Percentiles rank a stretch among this genome's conserved stretches.
Conservation (phyloP, 1,140 invertebrate genomes). For the Carcinoscorpius rotundicauda region DNA sequence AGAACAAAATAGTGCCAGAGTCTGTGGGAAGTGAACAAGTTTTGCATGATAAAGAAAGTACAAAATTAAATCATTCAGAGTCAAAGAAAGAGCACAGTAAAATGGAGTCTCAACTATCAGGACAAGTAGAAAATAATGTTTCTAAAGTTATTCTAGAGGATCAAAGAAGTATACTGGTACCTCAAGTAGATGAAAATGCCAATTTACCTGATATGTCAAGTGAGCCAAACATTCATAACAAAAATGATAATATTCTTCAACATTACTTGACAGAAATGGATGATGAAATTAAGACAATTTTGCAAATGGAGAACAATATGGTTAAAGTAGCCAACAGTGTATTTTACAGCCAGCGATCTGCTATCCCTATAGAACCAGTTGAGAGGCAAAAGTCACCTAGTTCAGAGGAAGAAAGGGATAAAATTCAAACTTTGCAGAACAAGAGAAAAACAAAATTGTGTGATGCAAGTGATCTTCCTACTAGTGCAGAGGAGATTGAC, state of each 20-base stretch:
- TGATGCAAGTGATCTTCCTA: no score
- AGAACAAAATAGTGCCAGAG: conserved; percentile 1
- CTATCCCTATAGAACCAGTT: not conserved
- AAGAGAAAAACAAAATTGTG: no score
- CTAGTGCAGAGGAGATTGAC: no score
- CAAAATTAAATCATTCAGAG: not conserved
- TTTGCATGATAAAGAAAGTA: not conserved
- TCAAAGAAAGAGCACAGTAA: not conserved
- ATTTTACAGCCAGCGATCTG: not conserved
- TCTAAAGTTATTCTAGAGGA: not conserved
- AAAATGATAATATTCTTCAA: conserved; percentile 14
- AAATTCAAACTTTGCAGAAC: no score
- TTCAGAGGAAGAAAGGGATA: no score
- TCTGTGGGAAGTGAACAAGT: not conserved
- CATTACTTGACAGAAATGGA: not conserved
- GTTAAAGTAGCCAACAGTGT: not conserved
- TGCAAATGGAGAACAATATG: not conserved
- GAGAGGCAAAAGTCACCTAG: no score
- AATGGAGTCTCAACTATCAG: not conserved
- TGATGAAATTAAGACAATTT: conserved; percentile 3
- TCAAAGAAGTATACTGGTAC: not conserved
- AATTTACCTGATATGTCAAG: conserved; percentile 10
- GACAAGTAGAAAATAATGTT: not conserved
- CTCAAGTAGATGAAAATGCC: conserved; percentile 16
- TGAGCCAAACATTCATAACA: conserved; percentile 2